These are phyloP conservation scores for Leptinotarsa lineolata DNA, from an alignment of 1,140 invertebrate genomes.

Conservation along the genomic window DNA sequence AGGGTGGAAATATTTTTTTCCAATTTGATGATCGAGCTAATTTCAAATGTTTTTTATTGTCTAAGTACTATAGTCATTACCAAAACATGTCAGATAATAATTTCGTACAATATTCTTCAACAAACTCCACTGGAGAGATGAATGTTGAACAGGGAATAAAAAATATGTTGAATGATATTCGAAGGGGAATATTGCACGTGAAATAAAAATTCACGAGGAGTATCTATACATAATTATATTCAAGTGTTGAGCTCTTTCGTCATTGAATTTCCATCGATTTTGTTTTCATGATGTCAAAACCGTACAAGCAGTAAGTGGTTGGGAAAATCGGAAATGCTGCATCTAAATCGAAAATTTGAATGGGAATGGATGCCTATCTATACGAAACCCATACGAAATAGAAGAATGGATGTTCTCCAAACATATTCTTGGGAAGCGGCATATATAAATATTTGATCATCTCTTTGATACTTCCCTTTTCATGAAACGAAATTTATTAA, in stretches of 20 bases:
- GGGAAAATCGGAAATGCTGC: background rate
- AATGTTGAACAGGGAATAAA: no score
- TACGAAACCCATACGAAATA: slow-evolving; percentile 5
- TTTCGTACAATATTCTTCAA: no score
- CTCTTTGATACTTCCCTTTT: no score
- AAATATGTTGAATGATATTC: no score
- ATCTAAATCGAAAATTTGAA: slow-evolving; percentile 7
- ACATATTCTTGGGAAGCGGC: background rate
- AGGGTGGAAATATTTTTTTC: no score
- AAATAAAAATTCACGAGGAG: slow-evolving; percentile 7
- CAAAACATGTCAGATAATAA: no score
- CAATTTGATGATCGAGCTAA: no score
- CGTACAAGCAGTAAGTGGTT: background rate
- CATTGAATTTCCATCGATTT: background rate
- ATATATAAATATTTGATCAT: slow-evolving; percentile 5
- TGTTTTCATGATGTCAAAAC: background rate
- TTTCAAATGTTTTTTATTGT: no score
- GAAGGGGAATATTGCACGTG: no score
- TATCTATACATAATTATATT: slow-evolving; percentile 1
- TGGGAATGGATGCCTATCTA: background rate
- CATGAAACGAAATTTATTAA: no score
- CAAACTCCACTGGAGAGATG: no score
- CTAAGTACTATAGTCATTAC: no score
- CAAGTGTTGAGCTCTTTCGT: background rate
- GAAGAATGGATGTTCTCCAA: background rate